A percentile compares a stretch with the other conserved stretches of the same genome.
phyloP scores from a whole-genome alignment of 2,888 invertebrate genomes.

The Cynaeus angustus region DNA sequence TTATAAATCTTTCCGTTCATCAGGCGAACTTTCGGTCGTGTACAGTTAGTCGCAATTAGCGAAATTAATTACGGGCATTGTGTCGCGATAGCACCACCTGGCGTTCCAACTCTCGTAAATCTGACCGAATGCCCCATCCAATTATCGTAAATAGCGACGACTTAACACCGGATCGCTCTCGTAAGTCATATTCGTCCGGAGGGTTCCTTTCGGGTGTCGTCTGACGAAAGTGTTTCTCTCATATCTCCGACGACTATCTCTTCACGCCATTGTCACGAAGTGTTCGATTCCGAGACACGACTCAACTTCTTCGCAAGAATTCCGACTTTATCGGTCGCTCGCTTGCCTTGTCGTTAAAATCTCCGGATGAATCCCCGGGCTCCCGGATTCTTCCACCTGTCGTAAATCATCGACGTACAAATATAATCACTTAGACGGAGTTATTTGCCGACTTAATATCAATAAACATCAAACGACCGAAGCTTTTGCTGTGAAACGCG shows the following conservation, averaged over 20 bases:
- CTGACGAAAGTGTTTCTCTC: constrained; percentile 40
- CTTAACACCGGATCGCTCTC: constrained; percentile 33
- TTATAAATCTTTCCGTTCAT: constrained; percentile 27
- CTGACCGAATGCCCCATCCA: constrained; percentile 28
- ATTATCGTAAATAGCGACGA: constrained; percentile 34
- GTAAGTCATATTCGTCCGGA: constrained; percentile 31
- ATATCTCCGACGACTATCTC: constrained; percentile 55
- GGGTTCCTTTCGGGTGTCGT: constrained; percentile 18
- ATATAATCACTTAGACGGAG: constrained; percentile 48
- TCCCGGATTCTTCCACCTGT: too few species aligned
- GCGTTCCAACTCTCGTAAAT: constrained; percentile 33
- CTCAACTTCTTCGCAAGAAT: constrained; percentile 54
- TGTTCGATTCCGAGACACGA: constrained; percentile 56
- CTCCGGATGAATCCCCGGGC: constrained; percentile 32
- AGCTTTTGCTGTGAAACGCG: constrained; percentile 40
- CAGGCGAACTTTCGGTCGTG: background rate
- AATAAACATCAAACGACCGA: constrained; percentile 51
- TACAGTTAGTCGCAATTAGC: constrained; percentile 47
- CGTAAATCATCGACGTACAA: constrained; percentile 47
- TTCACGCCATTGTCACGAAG: constrained; percentile 56
- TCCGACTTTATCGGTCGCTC: constrained; percentile 51
- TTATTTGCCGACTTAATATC: constrained; percentile 48
- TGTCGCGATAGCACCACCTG: constrained; percentile 39
- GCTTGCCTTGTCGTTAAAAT: constrained; percentile 55
- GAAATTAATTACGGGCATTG: constrained; percentile 47